Evolutionary conservation across 2,113 vertebrate genomes (phyloP).

Genomic region (Falco punctatus): DNA sequence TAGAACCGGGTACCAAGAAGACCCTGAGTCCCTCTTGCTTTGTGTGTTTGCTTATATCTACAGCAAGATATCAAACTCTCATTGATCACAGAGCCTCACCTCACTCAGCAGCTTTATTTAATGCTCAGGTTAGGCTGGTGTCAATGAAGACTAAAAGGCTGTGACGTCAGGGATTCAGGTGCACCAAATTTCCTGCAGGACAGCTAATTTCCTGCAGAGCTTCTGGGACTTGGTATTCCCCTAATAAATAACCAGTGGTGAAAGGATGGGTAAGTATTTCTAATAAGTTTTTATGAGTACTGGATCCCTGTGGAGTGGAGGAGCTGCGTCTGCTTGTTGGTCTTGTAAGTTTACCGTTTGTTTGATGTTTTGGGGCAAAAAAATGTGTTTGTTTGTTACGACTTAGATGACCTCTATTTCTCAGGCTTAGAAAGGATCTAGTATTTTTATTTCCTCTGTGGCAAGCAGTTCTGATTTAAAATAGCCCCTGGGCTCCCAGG

Average conservation of each 20-base stretch:
- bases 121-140: background rate
- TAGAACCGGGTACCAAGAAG: background rate
- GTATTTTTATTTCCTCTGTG: background rate
- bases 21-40: background rate
- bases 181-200: background rate
- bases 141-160: background rate
- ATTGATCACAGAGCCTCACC: background rate
- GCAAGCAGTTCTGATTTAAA: background rate
- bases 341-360: background rate
- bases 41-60: background rate
- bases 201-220: background rate
- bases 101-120: background rate
- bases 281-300: accelerated
- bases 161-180: accelerated
- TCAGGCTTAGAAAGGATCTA: background rate
- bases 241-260: background rate
- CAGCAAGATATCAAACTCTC: background rate
- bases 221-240: no score
- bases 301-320: background rate
- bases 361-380: background rate
- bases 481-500: background rate
- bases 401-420: no score
- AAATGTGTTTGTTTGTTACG: accelerated
- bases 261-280: accelerated
- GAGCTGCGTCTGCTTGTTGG: background rate